phyloP scores from a whole-genome alignment of 2,888 invertebrate genomes.

The Colostygia pectinataria region DNA sequence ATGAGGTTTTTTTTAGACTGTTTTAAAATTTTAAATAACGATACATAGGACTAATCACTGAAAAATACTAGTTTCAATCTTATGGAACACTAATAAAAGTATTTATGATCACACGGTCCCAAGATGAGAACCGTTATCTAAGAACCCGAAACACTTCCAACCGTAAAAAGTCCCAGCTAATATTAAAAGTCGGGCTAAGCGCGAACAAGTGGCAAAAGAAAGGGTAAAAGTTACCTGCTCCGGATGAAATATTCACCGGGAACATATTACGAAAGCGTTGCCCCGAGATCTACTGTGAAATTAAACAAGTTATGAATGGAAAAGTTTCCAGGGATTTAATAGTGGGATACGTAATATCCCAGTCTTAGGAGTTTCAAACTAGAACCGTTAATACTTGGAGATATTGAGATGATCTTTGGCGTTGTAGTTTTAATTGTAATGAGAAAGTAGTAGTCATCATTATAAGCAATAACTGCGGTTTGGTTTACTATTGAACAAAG shows the following conservation, averaged over 20 bases:
- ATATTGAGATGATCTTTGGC: conserved; percentile 17
- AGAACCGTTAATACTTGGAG: conserved; percentile 22
- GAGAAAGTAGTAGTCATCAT: conserved; percentile 1
- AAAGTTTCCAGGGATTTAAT: conserved; percentile 52
- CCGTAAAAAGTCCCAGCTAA: conserved; percentile 36
- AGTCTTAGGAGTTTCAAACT: conserved; percentile 34
- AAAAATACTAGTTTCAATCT: too few species aligned
- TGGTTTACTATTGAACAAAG: too few species aligned
- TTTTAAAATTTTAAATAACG: too few species aligned
- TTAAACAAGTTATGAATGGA: conserved; percentile 65
- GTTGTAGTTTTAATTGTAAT: conserved; percentile 14
- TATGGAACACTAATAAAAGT: neutral
- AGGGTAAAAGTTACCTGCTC: conserved; percentile 47
- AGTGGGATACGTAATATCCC: conserved; percentile 52
- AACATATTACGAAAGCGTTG: conserved; percentile 49
- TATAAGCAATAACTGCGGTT: too few species aligned
- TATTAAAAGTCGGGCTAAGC: conserved; percentile 56
- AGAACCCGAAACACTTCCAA: conserved; percentile 20
- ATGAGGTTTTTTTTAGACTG: too few species aligned
- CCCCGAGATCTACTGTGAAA: conserved; percentile 54
- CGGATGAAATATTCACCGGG: conserved; percentile 56
- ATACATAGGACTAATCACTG: too few species aligned
- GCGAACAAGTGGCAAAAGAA: conserved; percentile 53
- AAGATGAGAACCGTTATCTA: conserved; percentile 13
- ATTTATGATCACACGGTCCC: neutral